These are phyloP conservation scores for Podarcis raffonei DNA, from an alignment of 2,113 vertebrate species.

Conservation along the genomic window DNA sequence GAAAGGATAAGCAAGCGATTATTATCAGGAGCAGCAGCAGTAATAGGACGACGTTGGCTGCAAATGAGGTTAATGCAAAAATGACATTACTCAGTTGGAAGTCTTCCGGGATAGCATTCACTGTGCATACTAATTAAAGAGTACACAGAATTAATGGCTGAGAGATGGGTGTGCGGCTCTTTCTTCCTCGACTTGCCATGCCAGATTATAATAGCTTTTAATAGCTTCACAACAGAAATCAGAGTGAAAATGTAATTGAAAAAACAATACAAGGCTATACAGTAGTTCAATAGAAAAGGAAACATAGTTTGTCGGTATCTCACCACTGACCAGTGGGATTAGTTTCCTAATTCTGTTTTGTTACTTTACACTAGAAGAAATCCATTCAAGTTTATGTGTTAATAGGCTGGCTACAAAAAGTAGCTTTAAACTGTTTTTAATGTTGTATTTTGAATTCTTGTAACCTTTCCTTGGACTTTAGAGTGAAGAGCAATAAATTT, in stretches of 20 bases:
- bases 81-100: constrained; percentile 76
- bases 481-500: too few relatives aligned
- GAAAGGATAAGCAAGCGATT: too few relatives aligned
- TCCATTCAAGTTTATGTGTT: neutral
- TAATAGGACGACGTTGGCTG: constrained; percentile 75
- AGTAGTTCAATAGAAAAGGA: constrained; percentile 49
- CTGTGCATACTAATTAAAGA: constrained; percentile 77
- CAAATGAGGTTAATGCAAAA: constrained; percentile 78
- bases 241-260: constrained; percentile 63
- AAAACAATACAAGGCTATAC: constrained; percentile 56
- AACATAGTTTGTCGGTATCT: neutral
- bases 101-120: constrained; percentile 63
- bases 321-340: neutral
- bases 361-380: neutral
- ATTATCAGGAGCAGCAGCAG: too few relatives aligned
- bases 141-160: constrained; percentile 74
- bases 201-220: constrained; percentile 75
- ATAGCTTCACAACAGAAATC: constrained; percentile 65
- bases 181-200: constrained; percentile 69
- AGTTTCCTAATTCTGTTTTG: neutral
- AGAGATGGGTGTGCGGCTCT: constrained; percentile 67
- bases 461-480: too few relatives aligned
- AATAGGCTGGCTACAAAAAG: too few relatives aligned
- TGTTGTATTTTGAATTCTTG: too few relatives aligned
- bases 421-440: too few relatives aligned